These are phyloP conservation scores for Scotopteryx bipunctaria DNA, from an alignment of 2,888 invertebrate species.

Conservation along the genomic window DNA sequence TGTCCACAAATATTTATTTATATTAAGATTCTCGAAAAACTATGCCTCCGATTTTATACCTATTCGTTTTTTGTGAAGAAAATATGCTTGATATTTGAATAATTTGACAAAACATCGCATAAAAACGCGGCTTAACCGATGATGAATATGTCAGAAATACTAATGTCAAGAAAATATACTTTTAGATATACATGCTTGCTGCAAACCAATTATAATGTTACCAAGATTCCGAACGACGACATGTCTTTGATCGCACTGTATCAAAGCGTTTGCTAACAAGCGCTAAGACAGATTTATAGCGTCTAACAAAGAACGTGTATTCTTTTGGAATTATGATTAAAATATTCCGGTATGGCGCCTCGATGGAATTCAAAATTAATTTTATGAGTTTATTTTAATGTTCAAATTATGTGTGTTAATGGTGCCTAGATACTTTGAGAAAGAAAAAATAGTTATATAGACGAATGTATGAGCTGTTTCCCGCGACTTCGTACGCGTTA, in stretches of 20 bases:
- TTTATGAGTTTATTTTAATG: slow-evolving; percentile 24
- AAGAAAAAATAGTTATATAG: no score
- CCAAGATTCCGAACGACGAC: slow-evolving; percentile 58
- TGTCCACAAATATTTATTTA: no score
- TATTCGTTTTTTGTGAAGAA: no score
- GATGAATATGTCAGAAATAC: slow-evolving; percentile 3
- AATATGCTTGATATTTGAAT: no score
- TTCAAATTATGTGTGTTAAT: neutral
- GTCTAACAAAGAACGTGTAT: slow-evolving; percentile 58
- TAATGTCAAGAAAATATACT: slow-evolving; percentile 41
- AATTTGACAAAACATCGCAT: no score
- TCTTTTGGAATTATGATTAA: slow-evolving; percentile 55
- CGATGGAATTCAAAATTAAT: slow-evolving; percentile 30
- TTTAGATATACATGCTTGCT: slow-evolving; percentile 56
- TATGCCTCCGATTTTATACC: no score
- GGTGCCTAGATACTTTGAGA: no score
- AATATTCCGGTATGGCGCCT: slow-evolving; percentile 42
- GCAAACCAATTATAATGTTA: slow-evolving; percentile 75
- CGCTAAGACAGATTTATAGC: slow-evolving; percentile 76
- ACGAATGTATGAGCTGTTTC: no score
- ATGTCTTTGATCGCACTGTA: slow-evolving; percentile 73
- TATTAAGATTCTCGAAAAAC: no score
- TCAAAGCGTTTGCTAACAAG: slow-evolving; percentile 75
- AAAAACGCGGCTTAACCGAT: neutral
- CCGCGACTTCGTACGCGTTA: no score